Evolutionary conservation across 2,113 vertebrate genomes (phyloP).

Genomic region (Lampris megalopsis): DNA sequence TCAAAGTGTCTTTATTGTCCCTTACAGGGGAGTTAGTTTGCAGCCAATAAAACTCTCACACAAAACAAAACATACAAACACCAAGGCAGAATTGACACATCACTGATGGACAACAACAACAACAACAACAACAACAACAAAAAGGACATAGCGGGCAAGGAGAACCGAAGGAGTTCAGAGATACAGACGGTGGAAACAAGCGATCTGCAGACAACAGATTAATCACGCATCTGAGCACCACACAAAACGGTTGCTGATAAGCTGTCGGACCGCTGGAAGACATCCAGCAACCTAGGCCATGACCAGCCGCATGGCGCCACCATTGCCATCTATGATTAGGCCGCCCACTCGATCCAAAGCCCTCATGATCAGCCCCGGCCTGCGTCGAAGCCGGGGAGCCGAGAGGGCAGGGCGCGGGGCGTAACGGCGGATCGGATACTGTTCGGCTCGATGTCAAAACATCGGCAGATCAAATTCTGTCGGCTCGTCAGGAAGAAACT

Average conservation of each 20-base stretch:
- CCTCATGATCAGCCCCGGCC: neutral
- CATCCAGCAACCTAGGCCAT: neutral
- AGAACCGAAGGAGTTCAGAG: too few species aligned
- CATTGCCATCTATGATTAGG: conserved; percentile 1
- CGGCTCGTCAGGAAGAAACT: conserved; percentile 46
- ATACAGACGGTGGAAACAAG: too few species aligned
- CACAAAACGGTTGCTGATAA: neutral
- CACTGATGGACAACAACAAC: too few species aligned
- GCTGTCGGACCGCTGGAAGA: neutral
- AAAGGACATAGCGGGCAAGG: too few species aligned
- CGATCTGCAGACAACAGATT: too few species aligned
- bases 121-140: too few species aligned
- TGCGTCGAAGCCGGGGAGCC: neutral
- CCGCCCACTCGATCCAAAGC: neutral
- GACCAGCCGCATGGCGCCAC: neutral
- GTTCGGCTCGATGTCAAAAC: conserved; percentile 20
- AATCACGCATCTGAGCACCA: neutral
- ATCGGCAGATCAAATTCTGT: conserved; percentile 66
- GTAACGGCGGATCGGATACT: conserved; percentile 37
- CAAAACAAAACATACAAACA: too few species aligned
- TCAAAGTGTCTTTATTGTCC: too few species aligned
- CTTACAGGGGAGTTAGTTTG: too few species aligned
- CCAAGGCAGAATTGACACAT: too few species aligned
- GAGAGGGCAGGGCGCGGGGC: neutral
- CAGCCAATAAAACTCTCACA: too few species aligned